Evolutionary conservation across 2,797 vertebrate genomes (phyloP), one percentile per base, ranked within the genome.

Genomic region (Rhinoraja longicauda): DNA sequence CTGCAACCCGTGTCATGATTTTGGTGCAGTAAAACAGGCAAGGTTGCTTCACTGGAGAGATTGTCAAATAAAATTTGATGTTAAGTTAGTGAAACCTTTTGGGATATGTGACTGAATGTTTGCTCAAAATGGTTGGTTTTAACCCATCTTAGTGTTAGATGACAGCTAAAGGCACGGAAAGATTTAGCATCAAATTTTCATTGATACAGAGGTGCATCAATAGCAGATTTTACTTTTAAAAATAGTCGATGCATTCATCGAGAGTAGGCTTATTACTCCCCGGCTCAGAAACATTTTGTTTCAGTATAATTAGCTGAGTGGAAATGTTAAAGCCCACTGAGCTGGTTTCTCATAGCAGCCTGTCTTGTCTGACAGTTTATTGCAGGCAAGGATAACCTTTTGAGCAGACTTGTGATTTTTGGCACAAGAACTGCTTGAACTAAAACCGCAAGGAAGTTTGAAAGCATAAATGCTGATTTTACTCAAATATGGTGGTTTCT

Each of bases 401-500:
- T 72, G 39, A 72, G 67, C 67, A 91, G 36, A 4, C 32, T 91
- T 91, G 90, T 91, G 67, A 91, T 72, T 91, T 39, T 91, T 91
- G 90, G 90, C 90, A 70, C 64, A 91, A 53, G 13, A 73, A 73
- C 36, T 24, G 36, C 90, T 91, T 73, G 90, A 91, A 91, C 32
- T 73, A 26, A 73, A 91, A 39, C 67, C 21, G 67, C 53, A 67
- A 91, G 64, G 90, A 91, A 91, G 26, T 39, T 64, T 72, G 5
- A 21, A 64, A 10, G 32, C 62, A 39, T 45, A 19, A 62, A 67
- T 90, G 86, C 70, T 72, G 88, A 73, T 91, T 91, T 91, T 91
- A 91, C 39, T 91, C 90, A 73, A 91, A 91, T 91, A 91, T 73
- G 70, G 90, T 91, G 90, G 70, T 17, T 72, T 73, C 90, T 91